Conservation (phyloP, 2,113 vertebrate species). For the Lasiurus cinereus region DNA sequence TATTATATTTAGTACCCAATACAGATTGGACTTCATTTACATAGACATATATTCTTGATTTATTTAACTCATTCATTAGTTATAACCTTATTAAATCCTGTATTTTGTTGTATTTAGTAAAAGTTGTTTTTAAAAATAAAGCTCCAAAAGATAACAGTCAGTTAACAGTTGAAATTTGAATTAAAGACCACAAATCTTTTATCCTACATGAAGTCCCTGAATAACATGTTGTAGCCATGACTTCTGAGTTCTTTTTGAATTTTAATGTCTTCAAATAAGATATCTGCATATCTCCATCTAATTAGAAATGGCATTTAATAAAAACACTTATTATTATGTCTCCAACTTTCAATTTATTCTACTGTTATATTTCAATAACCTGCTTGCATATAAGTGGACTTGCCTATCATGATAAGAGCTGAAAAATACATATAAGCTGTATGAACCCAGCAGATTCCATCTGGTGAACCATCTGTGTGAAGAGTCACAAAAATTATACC, state of each 20-base stretch:
- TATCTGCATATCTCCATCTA: slow-evolving; percentile 20
- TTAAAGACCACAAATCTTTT: background rate
- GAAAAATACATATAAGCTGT: slow-evolving; percentile 85
- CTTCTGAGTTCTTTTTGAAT: slow-evolving; percentile 42
- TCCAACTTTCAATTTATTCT: slow-evolving; percentile 59
- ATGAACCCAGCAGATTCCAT: slow-evolving; percentile 86
- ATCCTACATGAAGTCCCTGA: background rate
- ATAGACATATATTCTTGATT: background rate
- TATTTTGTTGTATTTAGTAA: background rate
- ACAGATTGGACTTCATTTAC: background rate
- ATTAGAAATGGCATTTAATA: slow-evolving; percentile 65
- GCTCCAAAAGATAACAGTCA: background rate
- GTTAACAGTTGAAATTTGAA: slow-evolving; percentile 18
- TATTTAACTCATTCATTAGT: background rate
- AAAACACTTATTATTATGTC: background rate
- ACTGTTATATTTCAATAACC: slow-evolving; percentile 47
- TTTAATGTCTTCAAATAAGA: slow-evolving; percentile 29
- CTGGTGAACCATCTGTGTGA: slow-evolving; percentile 88
- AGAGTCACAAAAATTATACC: slow-evolving; percentile 80
- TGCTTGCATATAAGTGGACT: slow-evolving; percentile 68
- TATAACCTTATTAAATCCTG: background rate
- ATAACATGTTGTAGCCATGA: background rate
- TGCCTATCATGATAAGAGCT: slow-evolving; percentile 82
- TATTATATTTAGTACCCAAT: background rate
- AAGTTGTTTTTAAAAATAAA: slow-evolving; percentile 23